These are phyloP conservation scores for Budorcas taxicolor DNA, from an alignment of 2,113 vertebrate genomes.

Conservation along the genomic window DNA sequence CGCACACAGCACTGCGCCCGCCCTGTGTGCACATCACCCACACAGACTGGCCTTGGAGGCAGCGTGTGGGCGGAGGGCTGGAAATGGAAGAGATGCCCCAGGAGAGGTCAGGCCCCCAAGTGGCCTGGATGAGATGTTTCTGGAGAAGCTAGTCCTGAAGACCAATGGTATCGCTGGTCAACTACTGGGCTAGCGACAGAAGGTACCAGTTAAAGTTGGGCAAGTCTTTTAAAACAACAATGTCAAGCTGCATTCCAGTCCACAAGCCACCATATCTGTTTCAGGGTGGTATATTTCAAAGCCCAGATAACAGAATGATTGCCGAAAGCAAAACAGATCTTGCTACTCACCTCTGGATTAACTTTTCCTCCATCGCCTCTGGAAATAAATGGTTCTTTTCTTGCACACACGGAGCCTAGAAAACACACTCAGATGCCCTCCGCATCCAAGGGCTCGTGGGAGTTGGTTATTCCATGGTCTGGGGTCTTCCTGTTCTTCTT, in stretches of 20 bases:
- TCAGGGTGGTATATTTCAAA: neutral
- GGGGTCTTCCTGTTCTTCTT: neutral
- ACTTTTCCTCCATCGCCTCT: neutral
- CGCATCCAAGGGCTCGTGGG: rapidly evolving
- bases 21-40: rapidly evolving
- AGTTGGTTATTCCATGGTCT: rapidly evolving
- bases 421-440: rapidly evolving
- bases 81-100: rapidly evolving
- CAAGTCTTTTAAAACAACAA: neutral
- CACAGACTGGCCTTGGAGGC: neutral
- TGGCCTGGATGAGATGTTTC: neutral
- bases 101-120: rapidly evolving
- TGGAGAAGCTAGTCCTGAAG: neutral
- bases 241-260: rapidly evolving
- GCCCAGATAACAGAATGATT: neutral
- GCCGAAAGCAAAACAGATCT: neutral
- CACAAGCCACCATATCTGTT: rapidly evolving
- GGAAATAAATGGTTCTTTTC: neutral
- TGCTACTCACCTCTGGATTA: neutral
- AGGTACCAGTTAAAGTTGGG: neutral
- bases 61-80: neutral
- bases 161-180: rapidly evolving
- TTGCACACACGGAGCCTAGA: neutral
- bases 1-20: rapidly evolving
- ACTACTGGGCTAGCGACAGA: neutral